Evolutionary conservation across 2,113 vertebrate species (phyloP).

Genomic region (Galeopterus variegatus): DNA sequence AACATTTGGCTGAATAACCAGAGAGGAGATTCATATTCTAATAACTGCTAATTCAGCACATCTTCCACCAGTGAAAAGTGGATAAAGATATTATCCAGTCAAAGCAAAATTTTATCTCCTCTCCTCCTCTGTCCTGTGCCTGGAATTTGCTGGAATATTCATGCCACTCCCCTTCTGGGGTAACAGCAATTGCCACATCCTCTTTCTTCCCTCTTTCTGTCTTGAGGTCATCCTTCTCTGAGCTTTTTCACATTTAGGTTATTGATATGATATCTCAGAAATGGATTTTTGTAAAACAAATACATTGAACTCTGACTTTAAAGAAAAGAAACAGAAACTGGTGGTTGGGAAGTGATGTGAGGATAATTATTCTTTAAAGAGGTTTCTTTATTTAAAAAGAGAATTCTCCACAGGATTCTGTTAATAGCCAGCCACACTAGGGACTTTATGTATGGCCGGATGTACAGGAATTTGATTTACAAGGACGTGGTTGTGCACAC

Average conservation of each 20-base stretch:
- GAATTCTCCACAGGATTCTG: background rate
- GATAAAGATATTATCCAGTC: background rate
- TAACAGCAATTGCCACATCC: background rate
- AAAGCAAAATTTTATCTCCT: background rate
- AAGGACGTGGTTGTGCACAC: background rate
- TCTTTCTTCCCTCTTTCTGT: background rate
- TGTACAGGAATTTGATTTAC: background rate
- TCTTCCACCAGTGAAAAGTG: background rate
- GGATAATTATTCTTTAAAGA: constrained; percentile 52
- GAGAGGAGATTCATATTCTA: background rate
- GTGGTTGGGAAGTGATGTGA: background rate
- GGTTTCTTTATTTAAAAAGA: constrained; percentile 36
- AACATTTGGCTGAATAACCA: background rate
- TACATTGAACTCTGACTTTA: background rate
- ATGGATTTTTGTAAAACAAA: constrained; percentile 21
- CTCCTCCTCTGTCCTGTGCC: background rate
- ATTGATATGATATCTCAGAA: constrained; percentile 21
- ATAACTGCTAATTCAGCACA: background rate
- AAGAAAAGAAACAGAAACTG: constrained; percentile 36
- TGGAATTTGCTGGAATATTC: background rate
- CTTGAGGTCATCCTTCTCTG: background rate
- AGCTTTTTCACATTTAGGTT: background rate
- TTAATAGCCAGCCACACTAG: background rate
- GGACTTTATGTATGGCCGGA: background rate
- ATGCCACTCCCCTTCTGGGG: background rate